Evolutionary conservation across 2,888 invertebrate genomes (phyloP), one percentile per base, ranked within the genome.

Genomic region (Agonopterix subpropinquella): DNA sequence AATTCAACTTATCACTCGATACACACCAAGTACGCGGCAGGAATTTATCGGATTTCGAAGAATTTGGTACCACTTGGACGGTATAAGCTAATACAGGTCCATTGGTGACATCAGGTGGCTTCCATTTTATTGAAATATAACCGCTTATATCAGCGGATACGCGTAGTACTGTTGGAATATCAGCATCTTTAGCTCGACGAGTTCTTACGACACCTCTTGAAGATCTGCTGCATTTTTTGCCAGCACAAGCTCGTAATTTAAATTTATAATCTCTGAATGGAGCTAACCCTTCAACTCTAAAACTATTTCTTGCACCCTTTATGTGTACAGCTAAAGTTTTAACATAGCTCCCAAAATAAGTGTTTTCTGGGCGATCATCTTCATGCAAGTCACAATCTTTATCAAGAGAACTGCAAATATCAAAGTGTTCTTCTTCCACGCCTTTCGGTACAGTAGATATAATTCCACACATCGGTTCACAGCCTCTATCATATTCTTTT

Each of bases 201-300:
- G 87, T 88, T 54, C 80, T 71, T 0, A 86, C 79, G 0, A 75
- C 70, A 35, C 67, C 71, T 50, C 75, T 73, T 28, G 72, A 64
- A 35, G 78, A 77, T 57, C 78, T 68, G 47, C 88, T 87, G 45
- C 88, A 88, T 9, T 50, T 45, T 2, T 58, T 50, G 4, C 57
- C 55, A 44, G 68, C 65, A 55, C 88, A 88, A 37, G 82, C 78
- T 51, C 85, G 67, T 48, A 88, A 59, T 50, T 74, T 65, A 54
- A 87, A 79, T 49, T 70, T 77, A 49, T 87, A 88, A 59, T 86
- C 86, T 56, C 85, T 69, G 47, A 62, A 88, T 0, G 87, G 86
- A 13, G 81, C 80, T 41, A 88, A 58, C 1, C 70, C 71, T 8
- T 64, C 72, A 4, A 88, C 64, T 63, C 75, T 68, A 45, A 65